phyloP scores from a whole-genome alignment of 2,888 invertebrate genomes.

The Balanococcus diminutus region DNA sequence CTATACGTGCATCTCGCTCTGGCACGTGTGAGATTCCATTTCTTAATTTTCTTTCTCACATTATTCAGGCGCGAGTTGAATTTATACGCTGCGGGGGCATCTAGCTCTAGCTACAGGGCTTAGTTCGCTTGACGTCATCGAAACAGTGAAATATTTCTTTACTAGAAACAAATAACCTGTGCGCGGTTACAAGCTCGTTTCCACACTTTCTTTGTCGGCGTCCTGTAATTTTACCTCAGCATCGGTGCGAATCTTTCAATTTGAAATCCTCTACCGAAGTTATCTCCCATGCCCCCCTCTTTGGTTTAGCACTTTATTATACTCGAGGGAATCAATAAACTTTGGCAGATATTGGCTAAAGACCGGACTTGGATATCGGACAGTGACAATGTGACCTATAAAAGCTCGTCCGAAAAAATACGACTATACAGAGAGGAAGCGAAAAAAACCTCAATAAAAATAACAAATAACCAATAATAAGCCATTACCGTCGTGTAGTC shows the following conservation, averaged over 20 bases:
- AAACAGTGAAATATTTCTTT: constrained; percentile 32
- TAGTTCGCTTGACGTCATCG: constrained; percentile 16
- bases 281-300: neutral
- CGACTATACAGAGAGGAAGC: neutral
- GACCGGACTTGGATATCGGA: constrained; percentile 6
- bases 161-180: constrained; percentile 34
- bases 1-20: neutral
- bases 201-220: neutral
- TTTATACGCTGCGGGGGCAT: neutral
- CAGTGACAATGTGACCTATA: constrained; percentile 39
- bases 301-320: neutral
- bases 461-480: constrained; percentile 42
- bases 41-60: constrained; percentile 38
- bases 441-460: neutral
- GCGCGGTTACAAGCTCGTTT: constrained; percentile 2
- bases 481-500: constrained; percentile 23
- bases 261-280: too few species aligned
- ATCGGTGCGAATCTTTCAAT: neutral
- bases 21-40: constrained; percentile 29
- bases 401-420: neutral
- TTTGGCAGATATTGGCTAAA: neutral
- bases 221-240: neutral
- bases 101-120: neutral
- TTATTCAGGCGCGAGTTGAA: constrained; percentile 32
- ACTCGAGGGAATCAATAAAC: constrained; percentile 25